Conservation (phyloP, 2,888 invertebrate genomes). For the Macrophya alboannulata region DNA sequence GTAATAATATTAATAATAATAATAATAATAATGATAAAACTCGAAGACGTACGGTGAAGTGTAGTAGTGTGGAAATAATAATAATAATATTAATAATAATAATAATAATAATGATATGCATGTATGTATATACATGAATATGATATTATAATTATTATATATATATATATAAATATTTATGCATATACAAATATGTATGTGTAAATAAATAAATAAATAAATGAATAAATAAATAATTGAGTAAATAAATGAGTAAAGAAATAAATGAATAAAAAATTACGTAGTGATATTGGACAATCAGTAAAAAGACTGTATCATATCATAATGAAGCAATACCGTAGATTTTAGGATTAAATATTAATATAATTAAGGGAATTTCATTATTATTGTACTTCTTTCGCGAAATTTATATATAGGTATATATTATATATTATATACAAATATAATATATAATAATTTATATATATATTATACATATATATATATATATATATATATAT, state of each 20-base stretch:
- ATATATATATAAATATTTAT: neutral
- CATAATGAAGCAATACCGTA: slow-evolving; percentile 78
- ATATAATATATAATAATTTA: too few relatives aligned
- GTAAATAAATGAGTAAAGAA: slow-evolving; percentile 9
- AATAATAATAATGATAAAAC: neutral
- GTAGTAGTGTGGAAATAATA: slow-evolving; percentile 34
- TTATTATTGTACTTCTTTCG: neutral
- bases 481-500: too few relatives aligned
- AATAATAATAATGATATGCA: neutral
- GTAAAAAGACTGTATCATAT: slow-evolving; percentile 80
- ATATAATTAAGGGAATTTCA: neutral
- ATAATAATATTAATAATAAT: slow-evolving; percentile 14
- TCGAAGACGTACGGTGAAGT: slow-evolving; percentile 36
- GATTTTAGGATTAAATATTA: slow-evolving; percentile 55
- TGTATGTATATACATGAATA: too few relatives aligned
- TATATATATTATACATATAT: neutral
- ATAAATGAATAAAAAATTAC: slow-evolving; percentile 63
- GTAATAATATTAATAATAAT: neutral
- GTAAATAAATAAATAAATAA: neutral
- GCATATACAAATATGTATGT: neutral
- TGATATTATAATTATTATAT: too few relatives aligned
- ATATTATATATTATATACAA: too few relatives aligned
- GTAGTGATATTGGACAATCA: slow-evolving; percentile 80
- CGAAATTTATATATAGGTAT: neutral
- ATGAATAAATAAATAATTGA: slow-evolving; percentile 43